These are phyloP conservation scores for Cyrtonyx montezumae DNA, from an alignment of 2,113 vertebrate species.

Conservation along the genomic window DNA sequence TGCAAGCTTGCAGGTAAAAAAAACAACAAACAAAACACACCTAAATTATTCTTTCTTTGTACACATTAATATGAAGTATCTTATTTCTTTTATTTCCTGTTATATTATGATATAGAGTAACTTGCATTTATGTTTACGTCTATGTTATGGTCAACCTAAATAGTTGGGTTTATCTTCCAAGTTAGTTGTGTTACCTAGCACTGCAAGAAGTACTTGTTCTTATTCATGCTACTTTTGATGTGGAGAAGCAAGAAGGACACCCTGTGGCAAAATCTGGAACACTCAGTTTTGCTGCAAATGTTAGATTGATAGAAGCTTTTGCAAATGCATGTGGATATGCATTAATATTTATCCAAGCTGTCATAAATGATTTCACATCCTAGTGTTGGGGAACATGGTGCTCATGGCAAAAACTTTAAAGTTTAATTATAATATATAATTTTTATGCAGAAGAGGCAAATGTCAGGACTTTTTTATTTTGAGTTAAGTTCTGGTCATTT, in stretches of 20 bases:
- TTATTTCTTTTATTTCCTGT: background rate
- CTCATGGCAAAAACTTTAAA: slow-evolving; percentile 98
- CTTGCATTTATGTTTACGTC: slow-evolving; percentile 32
- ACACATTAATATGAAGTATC: background rate
- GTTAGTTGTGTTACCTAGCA: slow-evolving; percentile 79
- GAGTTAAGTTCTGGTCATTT: slow-evolving; percentile 92
- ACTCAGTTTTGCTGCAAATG: slow-evolving; percentile 82
- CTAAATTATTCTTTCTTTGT: slow-evolving; percentile 14
- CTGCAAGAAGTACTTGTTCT: slow-evolving; percentile 72
- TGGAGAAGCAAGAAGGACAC: slow-evolving; percentile 92
- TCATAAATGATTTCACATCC: slow-evolving; percentile 99
- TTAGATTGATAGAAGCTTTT: slow-evolving; percentile 92
- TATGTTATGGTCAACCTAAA: slow-evolving; percentile 41
- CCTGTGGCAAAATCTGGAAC: slow-evolving; percentile 91
- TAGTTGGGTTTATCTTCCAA: slow-evolving; percentile 70
- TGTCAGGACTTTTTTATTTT: slow-evolving; percentile 93
- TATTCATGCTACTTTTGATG: slow-evolving; percentile 80
- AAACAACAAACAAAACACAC: background rate
- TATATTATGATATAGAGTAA: background rate
- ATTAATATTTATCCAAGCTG: slow-evolving; percentile 99
- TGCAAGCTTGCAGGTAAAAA: slow-evolving; percentile 96
- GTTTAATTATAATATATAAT: slow-evolving; percentile 98
- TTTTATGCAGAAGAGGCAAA: slow-evolving; percentile 95
- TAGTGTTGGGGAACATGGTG: slow-evolving; percentile 89
- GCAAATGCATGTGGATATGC: slow-evolving; percentile 93